Percentiles rank a stretch among this genome's conserved stretches.
These are phyloP conservation scores for Chrosomus eos DNA, from an alignment of 2,797 vertebrate genomes.

Conservation along the genomic window DNA sequence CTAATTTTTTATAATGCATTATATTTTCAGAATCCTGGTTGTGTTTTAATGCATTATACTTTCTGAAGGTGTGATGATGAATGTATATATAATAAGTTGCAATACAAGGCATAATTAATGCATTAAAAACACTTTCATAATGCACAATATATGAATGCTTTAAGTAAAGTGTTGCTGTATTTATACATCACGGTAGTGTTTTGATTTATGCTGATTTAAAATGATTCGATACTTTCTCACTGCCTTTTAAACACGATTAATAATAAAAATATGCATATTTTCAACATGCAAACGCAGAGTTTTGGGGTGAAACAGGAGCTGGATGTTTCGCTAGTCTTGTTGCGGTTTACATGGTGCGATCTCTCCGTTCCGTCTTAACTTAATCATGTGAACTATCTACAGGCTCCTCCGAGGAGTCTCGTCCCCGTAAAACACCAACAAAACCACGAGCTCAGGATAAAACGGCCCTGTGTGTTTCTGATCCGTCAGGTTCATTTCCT, in stretches of 20 bases:
- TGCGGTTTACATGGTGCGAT: slow-evolving; percentile 42
- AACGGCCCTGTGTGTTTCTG: slow-evolving; percentile 69
- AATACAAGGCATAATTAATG: not conserved
- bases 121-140: not conserved
- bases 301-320: slow-evolving; percentile 6
- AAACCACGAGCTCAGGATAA: slow-evolving; percentile 36
- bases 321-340: not conserved
- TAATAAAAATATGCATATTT: not conserved
- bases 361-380: slow-evolving; percentile 51
- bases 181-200: not conserved
- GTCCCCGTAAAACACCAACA: slow-evolving; percentile 48
- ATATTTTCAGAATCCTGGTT: too few relatives aligned
- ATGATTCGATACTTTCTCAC: not conserved
- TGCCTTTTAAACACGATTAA: too few relatives aligned
- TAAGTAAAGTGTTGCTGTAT: not conserved
- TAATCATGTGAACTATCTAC: slow-evolving; percentile 59
- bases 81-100: not conserved
- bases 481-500: slow-evolving; percentile 79
- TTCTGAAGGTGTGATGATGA: not conserved
- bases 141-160: not conserved
- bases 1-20: too few relatives aligned
- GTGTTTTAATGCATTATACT: too few relatives aligned
- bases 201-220: not conserved
- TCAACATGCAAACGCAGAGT: not conserved
- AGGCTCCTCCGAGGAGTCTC: slow-evolving; percentile 46